Evolutionary conservation across 1,140 invertebrate species (phyloP), one percentile per base, ranked within the genome.

Genomic region (Drosophila serrata): DNA sequence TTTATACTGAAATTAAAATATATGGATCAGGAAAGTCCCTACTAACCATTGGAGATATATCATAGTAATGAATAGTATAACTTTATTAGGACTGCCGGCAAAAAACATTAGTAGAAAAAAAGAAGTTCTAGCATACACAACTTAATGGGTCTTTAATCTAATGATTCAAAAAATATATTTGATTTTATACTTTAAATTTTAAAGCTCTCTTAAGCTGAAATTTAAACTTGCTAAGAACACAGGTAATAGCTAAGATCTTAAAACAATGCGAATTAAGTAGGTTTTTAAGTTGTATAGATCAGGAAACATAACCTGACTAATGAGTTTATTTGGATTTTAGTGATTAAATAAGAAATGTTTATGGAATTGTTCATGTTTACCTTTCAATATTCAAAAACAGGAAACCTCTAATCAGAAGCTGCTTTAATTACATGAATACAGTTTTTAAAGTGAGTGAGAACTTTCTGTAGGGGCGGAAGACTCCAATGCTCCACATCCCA

Each of bases 1-100:
- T 67, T 40, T 33, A 46, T 48, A 40, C 27, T 12, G n/a, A 62
- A 24, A 13, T 51, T 63, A 37, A 22, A 7, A 29, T 27, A 17
- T 37, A 6, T 42, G 15, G 33, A n/a, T 35, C 17, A n/a, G 15
- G 15, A 56, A 70, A 39, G n/a, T 43, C 61, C 51, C 12, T 24
- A 5, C n/a, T 3, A 24, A 8, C 1, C 4, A 17, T 17, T 17
- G 9, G 33, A 24, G 3, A 13, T 22, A 22, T 43, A 24, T n/a
- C n/a, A n/a, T n/a, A n/a, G 12, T 17, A 12, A 11, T n/a, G 27
- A 35, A n/a, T 13, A 29, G 31, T 22, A 69, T 12, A 49, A 35
- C 22, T 37, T 58, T 39, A 39, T 48, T 7, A 22, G 0, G 0
- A n/a, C 7, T 15, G 43, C 0, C 13, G 24, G 3, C 1, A 33